phyloP scores from a whole-genome alignment of 2,113 vertebrate genomes.

The Riparia riparia region DNA sequence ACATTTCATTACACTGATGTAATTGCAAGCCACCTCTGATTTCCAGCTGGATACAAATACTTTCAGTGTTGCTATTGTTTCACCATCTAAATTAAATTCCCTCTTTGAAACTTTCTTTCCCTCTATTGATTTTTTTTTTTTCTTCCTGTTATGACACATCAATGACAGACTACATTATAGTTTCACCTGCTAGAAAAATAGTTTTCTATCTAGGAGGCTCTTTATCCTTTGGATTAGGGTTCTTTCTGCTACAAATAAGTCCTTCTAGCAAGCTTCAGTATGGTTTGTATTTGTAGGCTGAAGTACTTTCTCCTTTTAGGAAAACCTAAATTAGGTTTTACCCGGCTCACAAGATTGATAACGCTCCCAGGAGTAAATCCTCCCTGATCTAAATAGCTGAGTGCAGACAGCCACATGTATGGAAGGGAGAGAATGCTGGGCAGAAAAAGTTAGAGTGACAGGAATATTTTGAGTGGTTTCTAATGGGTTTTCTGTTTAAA shows the following conservation, averaged over 20 bases:
- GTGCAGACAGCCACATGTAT: neutral
- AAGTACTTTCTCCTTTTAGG: neutral
- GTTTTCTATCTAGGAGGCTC: neutral
- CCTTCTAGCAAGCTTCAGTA: neutral
- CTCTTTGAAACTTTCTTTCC: constrained; percentile 15
- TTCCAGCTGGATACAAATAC: constrained; percentile 51
- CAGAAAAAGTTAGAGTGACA: neutral
- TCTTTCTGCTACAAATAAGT: neutral
- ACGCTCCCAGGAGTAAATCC: neutral
- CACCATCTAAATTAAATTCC: constrained; percentile 21
- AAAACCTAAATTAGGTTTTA: neutral
- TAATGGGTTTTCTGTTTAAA: neutral
- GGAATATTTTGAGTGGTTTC: neutral
- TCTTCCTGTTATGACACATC: constrained; percentile 10
- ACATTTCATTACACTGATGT: constrained; percentile 16
- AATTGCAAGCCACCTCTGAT: neutral
- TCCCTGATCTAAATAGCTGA: neutral
- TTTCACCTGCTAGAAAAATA: constrained; percentile 8
- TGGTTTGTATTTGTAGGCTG: neutral
- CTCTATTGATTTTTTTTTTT: neutral
- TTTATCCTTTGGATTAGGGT: neutral
- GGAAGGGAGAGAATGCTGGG: neutral
- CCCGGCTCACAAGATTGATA: neutral
- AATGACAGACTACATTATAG: neutral
- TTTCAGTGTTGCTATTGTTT: constrained; percentile 34